Percentiles rank a stretch among this genome's conserved stretches.
Conservation (phyloP, 1,140 invertebrate species). For the Bombus polaris region DNA sequence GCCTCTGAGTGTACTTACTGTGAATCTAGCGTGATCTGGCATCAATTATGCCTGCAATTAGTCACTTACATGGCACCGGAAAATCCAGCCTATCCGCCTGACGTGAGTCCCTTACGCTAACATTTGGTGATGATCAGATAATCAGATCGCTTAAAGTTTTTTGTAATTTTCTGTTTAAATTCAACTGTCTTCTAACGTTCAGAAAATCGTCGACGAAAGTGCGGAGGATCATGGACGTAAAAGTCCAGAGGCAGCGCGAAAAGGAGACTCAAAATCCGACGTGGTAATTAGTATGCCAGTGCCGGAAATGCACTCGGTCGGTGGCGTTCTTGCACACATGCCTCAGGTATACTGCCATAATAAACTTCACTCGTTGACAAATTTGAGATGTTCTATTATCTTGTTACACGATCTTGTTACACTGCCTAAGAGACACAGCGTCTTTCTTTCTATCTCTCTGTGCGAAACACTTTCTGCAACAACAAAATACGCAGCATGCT, state of each 20-base stretch:
- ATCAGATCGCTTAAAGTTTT: not conserved
- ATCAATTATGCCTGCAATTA: constrained; percentile 93
- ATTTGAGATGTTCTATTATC: constrained; percentile 36
- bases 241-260: constrained; percentile 86
- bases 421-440: constrained; percentile 36
- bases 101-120: constrained; percentile 85
- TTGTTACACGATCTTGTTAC: constrained; percentile 36
- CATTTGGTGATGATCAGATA: no score
- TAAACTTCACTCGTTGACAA: not conserved
- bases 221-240: constrained; percentile 85
- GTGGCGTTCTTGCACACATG: constrained; percentile 94
- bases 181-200: not conserved
- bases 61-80: constrained; percentile 91
- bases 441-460: constrained; percentile 30
- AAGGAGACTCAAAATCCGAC: constrained; percentile 85
- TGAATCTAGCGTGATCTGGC: constrained; percentile 96
- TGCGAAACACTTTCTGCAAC: constrained; percentile 49
- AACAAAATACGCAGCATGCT: constrained; percentile 60
- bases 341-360: constrained; percentile 89
- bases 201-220: constrained; percentile 85
- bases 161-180: no score
- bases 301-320: constrained; percentile 89
- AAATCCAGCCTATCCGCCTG: constrained; percentile 88
- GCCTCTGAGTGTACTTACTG: constrained; percentile 93
- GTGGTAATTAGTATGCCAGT: constrained; percentile 86